Evolutionary conservation across 2,113 vertebrate species (phyloP).

Genomic region (Quiscalus mexicanus): DNA sequence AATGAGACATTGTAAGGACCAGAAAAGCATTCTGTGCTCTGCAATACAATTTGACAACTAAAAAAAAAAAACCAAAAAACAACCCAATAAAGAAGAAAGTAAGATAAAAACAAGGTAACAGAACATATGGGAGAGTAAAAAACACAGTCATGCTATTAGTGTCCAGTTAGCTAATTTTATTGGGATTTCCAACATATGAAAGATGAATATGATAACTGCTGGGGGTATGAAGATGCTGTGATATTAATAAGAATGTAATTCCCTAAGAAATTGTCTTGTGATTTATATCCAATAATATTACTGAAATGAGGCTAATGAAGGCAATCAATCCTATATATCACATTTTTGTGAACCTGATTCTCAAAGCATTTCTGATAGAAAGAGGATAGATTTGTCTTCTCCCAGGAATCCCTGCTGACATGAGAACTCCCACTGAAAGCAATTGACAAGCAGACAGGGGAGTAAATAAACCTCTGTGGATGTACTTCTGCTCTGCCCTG

Average conservation of each 20-base stretch:
- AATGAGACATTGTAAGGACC: not conserved
- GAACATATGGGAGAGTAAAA: not conserved
- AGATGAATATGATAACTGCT: not conserved
- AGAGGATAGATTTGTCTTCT: not conserved
- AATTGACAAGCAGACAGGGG: not conserved
- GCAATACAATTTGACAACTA: not conserved
- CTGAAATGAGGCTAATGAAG: conserved; percentile 50
- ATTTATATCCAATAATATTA: conserved; percentile 53
- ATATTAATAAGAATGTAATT: conserved; percentile 39
- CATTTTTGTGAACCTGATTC: not conserved
- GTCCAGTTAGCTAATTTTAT: conserved; percentile 8
- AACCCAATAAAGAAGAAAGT: not conserved
- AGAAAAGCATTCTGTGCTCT: not conserved
- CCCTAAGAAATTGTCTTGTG: conserved; percentile 11
- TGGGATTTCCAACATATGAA: not conserved
- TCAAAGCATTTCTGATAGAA: conserved; percentile 9
- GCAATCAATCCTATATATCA: conserved; percentile 2
- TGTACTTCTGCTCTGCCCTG: not conserved
- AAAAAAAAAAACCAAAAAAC: not conserved
- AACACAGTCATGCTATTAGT: not conserved
- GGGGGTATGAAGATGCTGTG: not conserved
- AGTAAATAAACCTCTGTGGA: not conserved
- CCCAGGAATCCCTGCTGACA: not conserved
- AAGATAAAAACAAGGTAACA: not conserved
- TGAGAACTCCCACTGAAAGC: not conserved